phyloP scores from a whole-genome alignment of 2,888 invertebrate genomes.

The Exephanes ischioxanthus region DNA sequence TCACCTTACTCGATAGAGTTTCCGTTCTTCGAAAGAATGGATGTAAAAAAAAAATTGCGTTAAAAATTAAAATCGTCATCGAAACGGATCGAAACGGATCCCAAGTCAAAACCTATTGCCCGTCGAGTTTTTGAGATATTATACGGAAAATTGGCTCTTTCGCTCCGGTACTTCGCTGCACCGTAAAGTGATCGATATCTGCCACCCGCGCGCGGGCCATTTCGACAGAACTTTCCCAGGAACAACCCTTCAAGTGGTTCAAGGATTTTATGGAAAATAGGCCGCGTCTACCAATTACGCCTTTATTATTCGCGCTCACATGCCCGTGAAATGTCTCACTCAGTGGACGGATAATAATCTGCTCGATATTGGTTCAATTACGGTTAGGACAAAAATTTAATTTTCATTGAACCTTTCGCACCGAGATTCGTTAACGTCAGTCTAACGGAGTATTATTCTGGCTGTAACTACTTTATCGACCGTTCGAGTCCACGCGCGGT shows the following conservation, averaged over 20 bases:
- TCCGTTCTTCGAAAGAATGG: too few species aligned
- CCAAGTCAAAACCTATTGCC: background rate
- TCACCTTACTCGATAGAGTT: too few species aligned
- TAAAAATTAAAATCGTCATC: background rate
- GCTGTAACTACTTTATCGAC: too few species aligned
- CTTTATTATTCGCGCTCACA: slow-evolving; percentile 8
- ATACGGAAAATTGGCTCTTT: background rate
- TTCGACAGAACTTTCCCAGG: background rate
- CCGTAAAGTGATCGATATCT: background rate
- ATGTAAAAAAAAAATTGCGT: too few species aligned
- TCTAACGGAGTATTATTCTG: background rate
- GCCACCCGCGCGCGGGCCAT: background rate
- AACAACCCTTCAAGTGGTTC: background rate
- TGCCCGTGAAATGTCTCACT: background rate
- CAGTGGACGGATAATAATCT: background rate
- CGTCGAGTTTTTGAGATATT: too few species aligned
- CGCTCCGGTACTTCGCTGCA: background rate
- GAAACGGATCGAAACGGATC: background rate
- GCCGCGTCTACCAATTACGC: background rate
- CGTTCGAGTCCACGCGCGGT: too few species aligned
- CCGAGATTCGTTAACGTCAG: background rate
- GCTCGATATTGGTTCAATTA: background rate
- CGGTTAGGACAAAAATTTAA: background rate
- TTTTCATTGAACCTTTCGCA: background rate
- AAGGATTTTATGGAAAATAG: slow-evolving; percentile 5